These are phyloP conservation scores for Hystrix cristata DNA, from an alignment of 2,113 vertebrate genomes.

Conservation along the genomic window DNA sequence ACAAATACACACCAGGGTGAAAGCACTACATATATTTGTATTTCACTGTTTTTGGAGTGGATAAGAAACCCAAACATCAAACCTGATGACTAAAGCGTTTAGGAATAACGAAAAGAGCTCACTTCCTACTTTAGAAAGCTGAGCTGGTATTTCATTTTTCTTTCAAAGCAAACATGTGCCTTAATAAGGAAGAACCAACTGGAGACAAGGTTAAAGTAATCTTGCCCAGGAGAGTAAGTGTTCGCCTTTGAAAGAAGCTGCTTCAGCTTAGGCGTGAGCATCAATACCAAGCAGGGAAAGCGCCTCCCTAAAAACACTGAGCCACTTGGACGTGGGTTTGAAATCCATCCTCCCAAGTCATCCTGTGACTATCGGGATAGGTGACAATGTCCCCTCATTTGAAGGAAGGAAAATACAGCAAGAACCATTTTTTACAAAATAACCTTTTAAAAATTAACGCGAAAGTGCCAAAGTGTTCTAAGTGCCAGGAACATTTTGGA, in stretches of 20 bases:
- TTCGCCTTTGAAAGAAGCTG: constrained; percentile 22
- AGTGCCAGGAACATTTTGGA: constrained; percentile 70
- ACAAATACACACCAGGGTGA: constrained; percentile 3
- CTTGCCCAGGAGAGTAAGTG: constrained; percentile 60
- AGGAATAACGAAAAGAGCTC: constrained; percentile 49
- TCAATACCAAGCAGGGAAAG: constrained; percentile 59
- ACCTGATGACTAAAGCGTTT: constrained; percentile 58
- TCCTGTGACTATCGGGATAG: constrained; percentile 72
- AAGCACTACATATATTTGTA: background rate
- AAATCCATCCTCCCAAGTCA: constrained; percentile 83
- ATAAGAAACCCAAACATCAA: constrained; percentile 30
- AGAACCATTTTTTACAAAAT: constrained; percentile 28
- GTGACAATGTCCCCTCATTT: constrained; percentile 61
- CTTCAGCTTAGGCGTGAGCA: background rate
- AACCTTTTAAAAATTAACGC: constrained; percentile 52
- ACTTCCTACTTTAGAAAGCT: constrained; percentile 60
- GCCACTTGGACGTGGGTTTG: constrained; percentile 65
- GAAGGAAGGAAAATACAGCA: constrained; percentile 61
- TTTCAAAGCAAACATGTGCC: constrained; percentile 63
- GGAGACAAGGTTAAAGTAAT: constrained; percentile 90
- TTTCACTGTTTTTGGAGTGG: background rate
- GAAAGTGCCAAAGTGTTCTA: constrained; percentile 44
- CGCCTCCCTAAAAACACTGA: constrained; percentile 72
- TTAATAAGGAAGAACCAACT: constrained; percentile 81
- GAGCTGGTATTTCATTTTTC: constrained; percentile 58